Conservation (phyloP, 2,888 invertebrate genomes). For the Boloria selene region DNA sequence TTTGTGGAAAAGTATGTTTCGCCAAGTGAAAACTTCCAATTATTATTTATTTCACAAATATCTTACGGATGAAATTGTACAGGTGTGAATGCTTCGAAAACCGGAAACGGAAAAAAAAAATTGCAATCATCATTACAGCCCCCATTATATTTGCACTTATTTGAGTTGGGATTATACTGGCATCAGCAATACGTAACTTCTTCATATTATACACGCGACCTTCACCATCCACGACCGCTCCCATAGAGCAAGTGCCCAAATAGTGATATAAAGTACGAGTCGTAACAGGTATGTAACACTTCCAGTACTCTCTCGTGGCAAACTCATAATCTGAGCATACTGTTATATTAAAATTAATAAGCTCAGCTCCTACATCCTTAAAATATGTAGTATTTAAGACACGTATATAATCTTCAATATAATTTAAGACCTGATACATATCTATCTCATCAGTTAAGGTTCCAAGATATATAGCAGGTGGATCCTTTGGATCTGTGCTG, state of each 20-base stretch:
- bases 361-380: conserved; percentile 44
- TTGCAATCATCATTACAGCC: conserved; percentile 51
- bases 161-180: conserved; percentile 74
- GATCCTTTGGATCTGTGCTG: conserved; percentile 49
- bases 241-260: conserved; percentile 88
- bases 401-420: conserved; percentile 48
- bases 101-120: no score
- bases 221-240: conserved; percentile 85
- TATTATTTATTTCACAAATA: no score
- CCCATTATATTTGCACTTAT: conserved; percentile 81
- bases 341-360: conserved; percentile 43
- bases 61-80: no score
- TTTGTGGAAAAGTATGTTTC: no score
- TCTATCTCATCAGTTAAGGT: conserved; percentile 48
- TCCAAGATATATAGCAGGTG: conserved; percentile 49
- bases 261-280: conserved; percentile 87
- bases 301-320: conserved; percentile 54
- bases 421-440: conserved; percentile 47
- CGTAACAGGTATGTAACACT: conserved; percentile 54
- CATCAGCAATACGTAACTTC: conserved; percentile 49
- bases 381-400: conserved; percentile 52
- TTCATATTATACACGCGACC: conserved; percentile 56
- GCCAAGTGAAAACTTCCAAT: no score
- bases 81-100: no score
- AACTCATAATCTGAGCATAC: conserved; percentile 47